Conservation (phyloP, 1,140 invertebrate species). For the Nasonia giraulti region DNA sequence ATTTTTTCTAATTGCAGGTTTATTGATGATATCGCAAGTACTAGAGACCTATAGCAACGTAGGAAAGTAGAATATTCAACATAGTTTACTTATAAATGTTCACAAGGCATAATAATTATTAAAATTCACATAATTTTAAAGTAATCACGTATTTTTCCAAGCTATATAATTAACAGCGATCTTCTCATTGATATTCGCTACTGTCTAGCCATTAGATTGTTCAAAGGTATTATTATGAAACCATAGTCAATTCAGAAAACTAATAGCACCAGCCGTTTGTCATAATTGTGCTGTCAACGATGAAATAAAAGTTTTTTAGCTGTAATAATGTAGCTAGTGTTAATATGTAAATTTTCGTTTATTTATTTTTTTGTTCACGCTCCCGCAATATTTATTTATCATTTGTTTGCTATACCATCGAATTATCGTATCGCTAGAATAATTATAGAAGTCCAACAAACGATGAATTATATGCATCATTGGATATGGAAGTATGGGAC, state of each 20-base stretch:
- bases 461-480: conserved; percentile 23
- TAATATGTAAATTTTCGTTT: background rate
- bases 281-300: background rate
- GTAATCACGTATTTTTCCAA: too few relatives aligned
- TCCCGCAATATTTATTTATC: background rate
- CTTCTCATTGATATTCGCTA: background rate
- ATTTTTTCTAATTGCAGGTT: too few relatives aligned
- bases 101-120: too few relatives aligned
- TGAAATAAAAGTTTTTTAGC: background rate
- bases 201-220: background rate
- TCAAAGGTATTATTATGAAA: background rate
- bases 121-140: too few relatives aligned
- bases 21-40: too few relatives aligned
- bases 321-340: background rate
- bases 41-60: too few relatives aligned
- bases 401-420: background rate
- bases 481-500: background rate
- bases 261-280: too few relatives aligned
- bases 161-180: too few relatives aligned
- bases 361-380: background rate
- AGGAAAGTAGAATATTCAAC: too few relatives aligned
- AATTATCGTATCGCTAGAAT: conserved; percentile 31
- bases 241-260: background rate
- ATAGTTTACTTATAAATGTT: too few relatives aligned
- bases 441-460: conserved; percentile 10